Conservation (phyloP, 2,797 vertebrate species). For the Acropternis orthonyx region DNA sequence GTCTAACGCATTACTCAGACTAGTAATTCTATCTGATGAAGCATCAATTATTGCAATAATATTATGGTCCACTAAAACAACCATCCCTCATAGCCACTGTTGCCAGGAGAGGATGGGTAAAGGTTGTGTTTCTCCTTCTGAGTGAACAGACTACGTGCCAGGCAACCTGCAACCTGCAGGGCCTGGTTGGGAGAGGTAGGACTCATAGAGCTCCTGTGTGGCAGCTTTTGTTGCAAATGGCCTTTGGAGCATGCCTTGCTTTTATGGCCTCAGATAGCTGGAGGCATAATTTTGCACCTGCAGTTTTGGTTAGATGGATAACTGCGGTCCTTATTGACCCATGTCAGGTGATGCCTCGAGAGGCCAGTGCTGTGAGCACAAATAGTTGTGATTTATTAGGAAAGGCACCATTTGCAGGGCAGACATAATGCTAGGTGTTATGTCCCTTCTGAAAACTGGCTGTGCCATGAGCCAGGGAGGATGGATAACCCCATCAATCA, state of each 20-base stretch:
- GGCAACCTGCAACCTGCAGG: rapidly evolving
- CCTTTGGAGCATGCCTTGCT: background rate
- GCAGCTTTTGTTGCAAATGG: background rate
- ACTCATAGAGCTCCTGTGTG: background rate
- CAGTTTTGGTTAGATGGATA: background rate
- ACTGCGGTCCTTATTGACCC: background rate
- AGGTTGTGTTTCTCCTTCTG: background rate
- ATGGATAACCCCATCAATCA: background rate
- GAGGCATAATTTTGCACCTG: constrained; percentile 21
- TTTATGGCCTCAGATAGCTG: constrained; percentile 9
- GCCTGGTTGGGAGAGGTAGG: background rate
- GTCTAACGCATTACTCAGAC: background rate
- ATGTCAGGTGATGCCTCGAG: background rate
- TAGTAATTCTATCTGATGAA: background rate
- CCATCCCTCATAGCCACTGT: background rate
- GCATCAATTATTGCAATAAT: background rate
- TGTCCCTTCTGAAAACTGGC: background rate
- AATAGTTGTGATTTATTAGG: background rate
- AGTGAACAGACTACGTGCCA: background rate
- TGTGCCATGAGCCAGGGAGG: background rate
- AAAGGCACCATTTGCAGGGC: background rate
- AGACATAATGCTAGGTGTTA: background rate
- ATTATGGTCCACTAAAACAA: background rate
- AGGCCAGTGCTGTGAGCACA: background rate
- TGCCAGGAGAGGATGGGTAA: background rate